phyloP scores from a whole-genome alignment of 2,888 invertebrate species.

The Polymixis lichenea region DNA sequence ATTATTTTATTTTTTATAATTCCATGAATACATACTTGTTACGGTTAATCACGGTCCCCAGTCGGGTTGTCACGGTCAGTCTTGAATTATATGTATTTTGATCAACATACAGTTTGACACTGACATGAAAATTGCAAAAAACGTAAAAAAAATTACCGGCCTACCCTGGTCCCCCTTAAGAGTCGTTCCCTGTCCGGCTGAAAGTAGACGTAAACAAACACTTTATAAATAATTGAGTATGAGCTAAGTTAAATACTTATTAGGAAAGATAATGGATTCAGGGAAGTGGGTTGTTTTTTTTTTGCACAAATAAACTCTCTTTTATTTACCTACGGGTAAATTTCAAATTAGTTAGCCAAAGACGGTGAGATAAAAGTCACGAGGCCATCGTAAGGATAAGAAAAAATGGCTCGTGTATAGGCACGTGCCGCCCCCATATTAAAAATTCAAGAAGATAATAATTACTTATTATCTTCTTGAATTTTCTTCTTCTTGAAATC shows the following conservation, averaged over 20 bases:
- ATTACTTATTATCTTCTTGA: too few species aligned
- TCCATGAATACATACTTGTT: too few species aligned
- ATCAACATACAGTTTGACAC: too few species aligned
- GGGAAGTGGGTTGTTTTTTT: neutral
- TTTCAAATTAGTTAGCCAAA: constrained; percentile 8
- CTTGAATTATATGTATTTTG: too few species aligned
- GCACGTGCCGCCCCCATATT: neutral
- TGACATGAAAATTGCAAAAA: too few species aligned
- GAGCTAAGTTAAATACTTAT: constrained; percentile 1
- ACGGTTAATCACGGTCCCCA: too few species aligned
- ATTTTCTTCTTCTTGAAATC: too few species aligned
- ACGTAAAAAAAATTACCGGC: too few species aligned
- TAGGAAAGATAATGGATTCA: neutral
- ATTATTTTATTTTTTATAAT: too few species aligned
- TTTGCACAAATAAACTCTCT: neutral
- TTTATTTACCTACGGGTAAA: neutral
- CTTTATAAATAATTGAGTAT: constrained; percentile 6
- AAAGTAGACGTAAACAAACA: neutral
- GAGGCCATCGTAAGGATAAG: neutral
- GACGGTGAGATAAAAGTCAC: neutral
- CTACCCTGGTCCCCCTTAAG: neutral
- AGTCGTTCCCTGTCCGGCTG: neutral
- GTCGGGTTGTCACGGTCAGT: too few species aligned
- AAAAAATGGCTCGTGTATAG: neutral
- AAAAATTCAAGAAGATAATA: neutral